phyloP scores from a whole-genome alignment of 2,113 vertebrate species.

The Agapornis roseicollis region DNA sequence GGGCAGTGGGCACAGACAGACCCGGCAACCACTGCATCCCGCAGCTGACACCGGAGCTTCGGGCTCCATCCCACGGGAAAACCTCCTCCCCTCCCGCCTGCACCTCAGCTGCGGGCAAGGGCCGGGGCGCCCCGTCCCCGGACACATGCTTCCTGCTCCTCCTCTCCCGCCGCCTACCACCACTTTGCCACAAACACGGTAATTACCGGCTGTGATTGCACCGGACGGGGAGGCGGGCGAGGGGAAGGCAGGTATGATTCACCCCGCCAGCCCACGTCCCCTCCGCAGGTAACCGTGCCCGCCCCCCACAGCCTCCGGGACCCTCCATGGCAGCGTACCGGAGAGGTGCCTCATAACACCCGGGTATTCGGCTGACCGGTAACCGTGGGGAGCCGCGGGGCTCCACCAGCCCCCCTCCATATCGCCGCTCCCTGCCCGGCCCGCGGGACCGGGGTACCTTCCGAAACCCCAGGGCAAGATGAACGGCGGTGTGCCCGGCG shows the following conservation, averaged over 20 bases:
- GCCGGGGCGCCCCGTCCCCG: background rate
- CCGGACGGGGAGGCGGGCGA: background rate
- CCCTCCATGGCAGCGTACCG: background rate
- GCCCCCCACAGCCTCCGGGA: background rate
- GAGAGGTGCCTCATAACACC: background rate
- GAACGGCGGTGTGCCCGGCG: background rate
- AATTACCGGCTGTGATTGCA: slow-evolving; percentile 50
- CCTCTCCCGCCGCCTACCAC: slow-evolving; percentile 31
- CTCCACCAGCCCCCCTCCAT: background rate
- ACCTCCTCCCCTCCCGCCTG: background rate
- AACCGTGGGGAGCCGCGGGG: background rate
- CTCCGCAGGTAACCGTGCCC: background rate
- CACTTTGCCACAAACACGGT: slow-evolving; percentile 31
- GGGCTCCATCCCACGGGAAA: background rate
- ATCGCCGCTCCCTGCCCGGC: background rate
- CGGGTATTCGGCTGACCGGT: background rate
- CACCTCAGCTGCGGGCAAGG: background rate
- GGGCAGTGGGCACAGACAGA: background rate
- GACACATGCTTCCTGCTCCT: slow-evolving; percentile 16
- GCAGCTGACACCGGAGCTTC: fast-evolving
- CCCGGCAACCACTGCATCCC: fast-evolving
- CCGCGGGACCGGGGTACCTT: background rate
- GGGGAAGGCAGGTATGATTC: slow-evolving; percentile 35
- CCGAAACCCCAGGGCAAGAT: background rate
- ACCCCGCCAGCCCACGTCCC: background rate